Evolutionary conservation across 2,888 invertebrate genomes (phyloP), one percentile per base, ranked within the genome.

Genomic region (Nephrocerus scutellatus): DNA sequence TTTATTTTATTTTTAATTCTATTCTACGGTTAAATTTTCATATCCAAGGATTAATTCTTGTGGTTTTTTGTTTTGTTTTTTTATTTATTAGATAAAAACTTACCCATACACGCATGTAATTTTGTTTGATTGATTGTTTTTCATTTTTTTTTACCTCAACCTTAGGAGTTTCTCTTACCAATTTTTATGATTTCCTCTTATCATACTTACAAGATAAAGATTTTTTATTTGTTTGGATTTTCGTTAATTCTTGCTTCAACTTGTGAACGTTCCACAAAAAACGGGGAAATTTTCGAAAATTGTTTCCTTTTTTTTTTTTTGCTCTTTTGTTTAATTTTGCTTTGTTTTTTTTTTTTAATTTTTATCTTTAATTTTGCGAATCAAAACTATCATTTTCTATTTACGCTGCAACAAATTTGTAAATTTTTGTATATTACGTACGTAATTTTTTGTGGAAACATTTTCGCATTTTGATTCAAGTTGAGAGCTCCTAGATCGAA

Each of bases 401-500:
- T 30, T 25, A 25, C 26, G 15, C n/a, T n/a, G n/a, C n/a, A n/a
- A n/a, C n/a, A n/a, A 22, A 12, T 35, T 25, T 15, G 16, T 14
- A 14, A 6, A 14, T 29, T 15, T 29, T 15, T 14, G 9, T 29
- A 29, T 29, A 8, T 8, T 22, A 22, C 7, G 22, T 22, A 10
- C 10, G 22, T 22, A 10, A 24, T 30, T 23, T 59, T 51, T 57
- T 63, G 62, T 62, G 63, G 64, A 63, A 58, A 60, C 60, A 57
- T 55, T 61, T 60, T 61, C 59, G 62, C 62, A 64, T 55, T 60
- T 64, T 64, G 63, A 63, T 63, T 64, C 63, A 63, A 64, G 62
- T 64, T 59, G 63, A 64, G n/a, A n/a, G 63, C 63, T 64, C 63
- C 61, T 64, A 64, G 63, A 64, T 64, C 63, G 63, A 64, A 64